Evolutionary conservation across 2,113 vertebrate genomes (phyloP).

Genomic region (Bujurquina vittata): DNA sequence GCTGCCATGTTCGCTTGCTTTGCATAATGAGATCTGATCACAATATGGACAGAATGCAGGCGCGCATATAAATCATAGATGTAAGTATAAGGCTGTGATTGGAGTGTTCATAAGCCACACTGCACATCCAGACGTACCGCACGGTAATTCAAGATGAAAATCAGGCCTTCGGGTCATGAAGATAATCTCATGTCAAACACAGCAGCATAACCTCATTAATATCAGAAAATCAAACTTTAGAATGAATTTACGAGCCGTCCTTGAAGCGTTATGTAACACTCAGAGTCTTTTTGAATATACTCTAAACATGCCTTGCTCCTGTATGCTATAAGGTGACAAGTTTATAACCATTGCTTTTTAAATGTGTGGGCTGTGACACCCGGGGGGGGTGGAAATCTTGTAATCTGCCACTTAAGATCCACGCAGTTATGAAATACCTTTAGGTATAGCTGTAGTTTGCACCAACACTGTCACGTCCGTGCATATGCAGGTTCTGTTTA

Average conservation of each 20-base stretch:
- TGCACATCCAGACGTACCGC: slow-evolving; percentile 1
- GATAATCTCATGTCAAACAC: slow-evolving; percentile 22
- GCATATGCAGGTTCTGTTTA: background rate
- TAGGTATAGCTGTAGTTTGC: slow-evolving; percentile 22
- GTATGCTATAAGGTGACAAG: background rate
- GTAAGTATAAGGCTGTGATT: slow-evolving; percentile 26
- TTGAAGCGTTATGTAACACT: background rate
- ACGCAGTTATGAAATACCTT: slow-evolving; percentile 23
- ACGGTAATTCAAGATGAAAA: background rate
- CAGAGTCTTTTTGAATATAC: background rate
- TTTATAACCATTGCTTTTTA: background rate
- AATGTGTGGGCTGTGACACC: background rate
- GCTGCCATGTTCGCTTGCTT: slow-evolving; percentile 63
- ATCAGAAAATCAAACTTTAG: background rate
- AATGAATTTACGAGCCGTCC: background rate
- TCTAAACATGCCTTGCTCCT: background rate
- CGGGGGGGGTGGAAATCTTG: background rate
- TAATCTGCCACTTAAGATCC: background rate
- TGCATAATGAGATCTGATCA: slow-evolving; percentile 69
- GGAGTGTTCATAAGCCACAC: slow-evolving; percentile 39
- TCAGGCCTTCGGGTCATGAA: background rate
- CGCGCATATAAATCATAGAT: slow-evolving; percentile 60
- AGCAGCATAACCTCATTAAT: background rate
- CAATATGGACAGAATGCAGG: slow-evolving; percentile 65
- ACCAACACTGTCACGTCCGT: accelerated